Evolutionary conservation across 2,888 invertebrate species (phyloP), one percentile per base, ranked within the genome.

Genomic region (Lomographa bimaculata): DNA sequence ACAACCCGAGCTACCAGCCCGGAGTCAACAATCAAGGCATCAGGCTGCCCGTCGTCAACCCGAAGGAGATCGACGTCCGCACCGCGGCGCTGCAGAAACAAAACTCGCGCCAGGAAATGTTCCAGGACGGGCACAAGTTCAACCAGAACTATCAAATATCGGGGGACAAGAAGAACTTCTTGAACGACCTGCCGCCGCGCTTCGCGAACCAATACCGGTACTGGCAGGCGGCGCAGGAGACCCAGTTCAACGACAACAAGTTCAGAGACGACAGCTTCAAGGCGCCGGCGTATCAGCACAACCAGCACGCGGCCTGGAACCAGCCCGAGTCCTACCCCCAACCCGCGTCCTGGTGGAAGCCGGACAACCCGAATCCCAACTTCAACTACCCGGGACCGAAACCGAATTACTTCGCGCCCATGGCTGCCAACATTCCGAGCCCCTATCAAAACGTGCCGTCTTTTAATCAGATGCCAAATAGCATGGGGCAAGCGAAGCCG

Each of bases 61-160:
- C 90, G 0, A 90, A 89, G 40, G 90, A 90, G 54, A 90, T 90
- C 1, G 90, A 90, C 55, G 87, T 90, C 0, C 61, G 89, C n/a
- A 79, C 87, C 0, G 90, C 85, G 0, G 87, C 89, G 0, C 44
- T 90, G 9, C 90, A 90, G 54, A 87, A 87, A 26, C 90, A 89
- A 46, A 87, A 69, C 38, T 81, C 81, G 0, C 69, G 87, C 0
- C 77, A 74, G 1, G 87, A 87, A 7, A 44, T 79, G 23, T 80
- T 81, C 71, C 82, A 79, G 12, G 84, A 84, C 9, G 70, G 66
- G 0, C 71, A 74, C 45, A 83, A 84, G 40, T 79, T 83, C 55
- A 73, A 75, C 50, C 77, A 79, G n/a, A 69, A 64, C 41, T 81
- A 85, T 47, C 82, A 76, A 32, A 65, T 84, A 43, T 81, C 87